Percentiles rank a stretch among this genome's conserved stretches.
Conservation (phyloP, 2,888 invertebrate species). For the Ophion costatus region DNA sequence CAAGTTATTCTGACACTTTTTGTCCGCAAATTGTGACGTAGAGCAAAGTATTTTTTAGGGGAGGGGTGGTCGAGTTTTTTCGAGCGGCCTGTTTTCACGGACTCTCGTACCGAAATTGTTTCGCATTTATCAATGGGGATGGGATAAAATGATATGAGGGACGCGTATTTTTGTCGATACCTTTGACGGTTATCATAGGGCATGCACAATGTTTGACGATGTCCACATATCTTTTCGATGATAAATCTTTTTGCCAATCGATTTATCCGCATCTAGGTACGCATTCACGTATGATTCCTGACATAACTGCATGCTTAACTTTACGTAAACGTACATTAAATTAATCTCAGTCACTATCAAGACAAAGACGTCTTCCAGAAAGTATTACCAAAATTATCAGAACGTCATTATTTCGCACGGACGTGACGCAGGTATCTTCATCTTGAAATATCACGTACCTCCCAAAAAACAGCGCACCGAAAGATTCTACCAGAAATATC, state of each 20-base stretch:
- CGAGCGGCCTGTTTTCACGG: conserved; percentile 43
- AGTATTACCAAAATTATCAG: no score
- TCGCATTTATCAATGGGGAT: conserved; percentile 46
- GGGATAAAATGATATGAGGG: conserved; percentile 9
- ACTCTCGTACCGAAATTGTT: conserved; percentile 30
- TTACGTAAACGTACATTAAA: no score
- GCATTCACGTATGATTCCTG: no score
- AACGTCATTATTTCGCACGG: no score
- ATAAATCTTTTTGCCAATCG: no score
- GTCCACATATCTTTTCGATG: not conserved
- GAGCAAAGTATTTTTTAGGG: conserved; percentile 52
- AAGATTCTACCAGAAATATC: no score
- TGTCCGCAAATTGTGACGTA: conserved; percentile 64
- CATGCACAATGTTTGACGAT: not conserved
- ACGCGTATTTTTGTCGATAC: conserved; percentile 18
- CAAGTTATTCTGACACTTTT: conserved; percentile 49
- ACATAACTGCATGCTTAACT: no score
- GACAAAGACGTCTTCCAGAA: no score
- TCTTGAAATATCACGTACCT: no score
- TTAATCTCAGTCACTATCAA: no score
- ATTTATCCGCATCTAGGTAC: not conserved
- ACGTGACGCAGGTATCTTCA: no score
- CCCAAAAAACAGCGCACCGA: no score
- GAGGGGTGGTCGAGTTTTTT: conserved; percentile 8
- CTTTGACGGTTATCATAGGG: not conserved